A percentile compares a stretch with the other conserved stretches of the same genome.
Conservation (phyloP, 2,113 vertebrate genomes). For the Hucho hucho region DNA sequence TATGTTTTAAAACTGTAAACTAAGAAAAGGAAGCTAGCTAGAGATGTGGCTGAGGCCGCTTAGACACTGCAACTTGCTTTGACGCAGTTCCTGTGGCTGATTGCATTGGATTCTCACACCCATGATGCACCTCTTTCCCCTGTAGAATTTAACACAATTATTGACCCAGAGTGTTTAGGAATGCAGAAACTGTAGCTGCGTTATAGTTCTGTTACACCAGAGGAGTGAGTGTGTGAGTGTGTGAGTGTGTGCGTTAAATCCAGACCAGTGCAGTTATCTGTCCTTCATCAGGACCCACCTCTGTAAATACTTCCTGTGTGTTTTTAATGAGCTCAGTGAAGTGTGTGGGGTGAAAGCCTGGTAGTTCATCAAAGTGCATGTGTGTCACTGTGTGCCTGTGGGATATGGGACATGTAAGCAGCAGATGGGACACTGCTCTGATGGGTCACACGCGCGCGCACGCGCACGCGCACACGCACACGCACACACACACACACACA, state of each 20-base stretch:
- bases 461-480: neutral
- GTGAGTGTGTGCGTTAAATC: conserved; percentile 12
- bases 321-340: conserved; percentile 18
- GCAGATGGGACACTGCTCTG: neutral
- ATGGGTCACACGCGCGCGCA: neutral
- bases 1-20: neutral
- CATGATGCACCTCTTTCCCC: too few species aligned
- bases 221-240: conserved; percentile 9
- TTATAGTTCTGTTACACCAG: neutral
- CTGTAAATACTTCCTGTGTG: conserved; percentile 56
- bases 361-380: neutral
- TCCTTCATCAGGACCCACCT: conserved; percentile 57
- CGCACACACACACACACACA: neutral
- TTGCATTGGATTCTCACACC: too few species aligned
- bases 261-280: conserved; percentile 50
- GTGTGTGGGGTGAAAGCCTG: conserved; percentile 4
- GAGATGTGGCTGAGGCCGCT: too few species aligned
- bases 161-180: neutral
- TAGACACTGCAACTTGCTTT: too few species aligned
- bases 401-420: neutral
- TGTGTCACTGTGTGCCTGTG: conserved; percentile 11
- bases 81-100: too few species aligned
- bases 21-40: too few species aligned
- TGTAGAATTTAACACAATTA: too few species aligned
- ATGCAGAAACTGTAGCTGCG: neutral